Conservation (phyloP, 1,140 invertebrate species). For the Drosophila watanabei region DNA sequence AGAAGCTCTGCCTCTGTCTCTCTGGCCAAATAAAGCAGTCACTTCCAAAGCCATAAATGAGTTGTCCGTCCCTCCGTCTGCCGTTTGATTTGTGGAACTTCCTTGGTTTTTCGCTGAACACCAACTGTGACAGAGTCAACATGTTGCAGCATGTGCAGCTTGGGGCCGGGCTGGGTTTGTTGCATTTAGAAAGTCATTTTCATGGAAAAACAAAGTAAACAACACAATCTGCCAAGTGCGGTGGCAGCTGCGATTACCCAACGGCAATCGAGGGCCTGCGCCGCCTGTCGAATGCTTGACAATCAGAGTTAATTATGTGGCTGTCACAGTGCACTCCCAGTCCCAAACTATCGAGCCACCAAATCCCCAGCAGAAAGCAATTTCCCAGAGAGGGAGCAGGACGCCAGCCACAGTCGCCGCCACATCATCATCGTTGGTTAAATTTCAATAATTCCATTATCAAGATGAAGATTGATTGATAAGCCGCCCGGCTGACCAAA, state of each 20-base stretch:
- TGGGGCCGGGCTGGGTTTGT: neutral
- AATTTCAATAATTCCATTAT: slow-evolving; percentile 82
- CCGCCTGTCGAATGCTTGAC: slow-evolving; percentile 53
- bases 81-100: slow-evolving; percentile 21
- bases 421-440: slow-evolving; percentile 26
- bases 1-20: slow-evolving; percentile 1
- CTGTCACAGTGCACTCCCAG: slow-evolving; percentile 8
- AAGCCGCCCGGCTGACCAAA: slow-evolving; percentile 33
- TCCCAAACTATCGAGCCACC: slow-evolving; percentile 2
- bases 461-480: slow-evolving; percentile 81
- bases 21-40: slow-evolving; percentile 30
- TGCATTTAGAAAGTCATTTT: slow-evolving; percentile 69
- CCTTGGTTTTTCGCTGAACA: slow-evolving; percentile 28
- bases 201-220: slow-evolving; percentile 39
- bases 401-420: slow-evolving; percentile 17
- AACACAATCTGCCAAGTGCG: slow-evolving; percentile 45
- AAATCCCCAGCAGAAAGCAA: slow-evolving; percentile 2
- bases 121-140: slow-evolving; percentile 8
- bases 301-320: slow-evolving; percentile 53
- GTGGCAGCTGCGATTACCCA: slow-evolving; percentile 54
- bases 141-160: slow-evolving; percentile 50
- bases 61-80: slow-evolving; percentile 24
- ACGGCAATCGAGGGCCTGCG: slow-evolving; percentile 42
- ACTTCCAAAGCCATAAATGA: slow-evolving; percentile 20
- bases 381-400: slow-evolving; percentile 20